Base-by-base conservation (phyloP, 2,888 invertebrate species). In the Nomada hirtipes region DNA sequence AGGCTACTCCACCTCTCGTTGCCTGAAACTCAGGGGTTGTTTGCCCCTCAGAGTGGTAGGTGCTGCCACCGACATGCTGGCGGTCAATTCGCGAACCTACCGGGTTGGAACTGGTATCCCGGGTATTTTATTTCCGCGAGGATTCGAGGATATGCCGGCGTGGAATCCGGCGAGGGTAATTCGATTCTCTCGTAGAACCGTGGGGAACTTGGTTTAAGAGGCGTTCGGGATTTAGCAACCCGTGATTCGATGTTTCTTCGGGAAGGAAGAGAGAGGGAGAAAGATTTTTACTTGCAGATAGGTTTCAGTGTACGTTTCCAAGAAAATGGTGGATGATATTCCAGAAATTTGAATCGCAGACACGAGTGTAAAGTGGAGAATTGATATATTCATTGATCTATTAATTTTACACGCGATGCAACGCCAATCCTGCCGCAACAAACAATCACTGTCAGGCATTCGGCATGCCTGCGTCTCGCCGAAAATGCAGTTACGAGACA, bases 1-100 rank as follows among this genome's bases (percentile, higher is more conserved):
- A 63, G 82, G 77, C 79, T 81, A 82, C 76, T 84, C 85, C 88
- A 76, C 79, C 86, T 72, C 84, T 79, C 74, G 78, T 75, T 53
- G 79, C 77, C 82, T 79, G 77, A 73, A 76, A 82, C 79, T 84
- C 68, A 50, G 79, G 82, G 75, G 84, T 72, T 83, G 75, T 78
- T 82, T 75, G 69, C 79, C 79, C 73, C 70, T 65, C 65, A 60
- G 76, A 79, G 68, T 80, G 85, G 87, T 87, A 82, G 82, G 82
- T 88, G 88, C 88, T 88, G 88, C 88, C 88, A 57, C 59, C 85
- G 76, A 47, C 57, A 65, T 73, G 44, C 61, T 15, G 52, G 23
- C 80, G 88, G 83, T 57, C 65, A 81, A 73, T 15, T 50, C 67
- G 55, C 23, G 76, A 88, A 88, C 77, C n/a, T 15, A 1, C 53